phyloP scores from a whole-genome alignment of 2,797 vertebrate species.

The Myotis daubentonii region DNA sequence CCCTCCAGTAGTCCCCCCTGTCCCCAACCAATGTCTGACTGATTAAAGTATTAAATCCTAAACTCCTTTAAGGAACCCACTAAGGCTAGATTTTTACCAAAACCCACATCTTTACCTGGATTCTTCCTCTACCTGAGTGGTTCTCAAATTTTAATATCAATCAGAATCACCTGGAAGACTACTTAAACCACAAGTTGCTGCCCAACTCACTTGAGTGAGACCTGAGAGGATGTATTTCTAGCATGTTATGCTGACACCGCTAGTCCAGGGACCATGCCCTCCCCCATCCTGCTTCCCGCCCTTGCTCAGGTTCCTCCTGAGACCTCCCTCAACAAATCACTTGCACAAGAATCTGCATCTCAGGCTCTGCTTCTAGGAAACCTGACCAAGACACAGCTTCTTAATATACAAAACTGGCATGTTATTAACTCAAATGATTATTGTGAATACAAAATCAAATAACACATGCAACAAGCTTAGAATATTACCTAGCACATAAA shows the following conservation, averaged over 20 bases:
- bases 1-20: background rate
- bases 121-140: background rate
- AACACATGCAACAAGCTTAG: background rate
- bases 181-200: background rate
- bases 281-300: background rate
- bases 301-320: background rate
- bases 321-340: background rate
- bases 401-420: background rate
- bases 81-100: background rate
- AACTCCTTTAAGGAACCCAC: background rate
- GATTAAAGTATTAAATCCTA: background rate
- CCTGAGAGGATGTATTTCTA: background rate
- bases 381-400: background rate
- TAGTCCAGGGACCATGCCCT: background rate
- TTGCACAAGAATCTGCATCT: background rate
- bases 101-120: background rate
- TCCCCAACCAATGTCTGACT: background rate
- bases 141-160: conserved; percentile 42
- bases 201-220: background rate
- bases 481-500: background rate
- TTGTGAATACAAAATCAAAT: background rate
- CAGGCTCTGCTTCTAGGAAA: conserved; percentile 20
- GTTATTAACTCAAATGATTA: conserved; percentile 23
- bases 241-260: background rate
- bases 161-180: background rate